phyloP scores from a whole-genome alignment of 2,888 invertebrate genomes.

The Tuberolachnus salignus region DNA sequence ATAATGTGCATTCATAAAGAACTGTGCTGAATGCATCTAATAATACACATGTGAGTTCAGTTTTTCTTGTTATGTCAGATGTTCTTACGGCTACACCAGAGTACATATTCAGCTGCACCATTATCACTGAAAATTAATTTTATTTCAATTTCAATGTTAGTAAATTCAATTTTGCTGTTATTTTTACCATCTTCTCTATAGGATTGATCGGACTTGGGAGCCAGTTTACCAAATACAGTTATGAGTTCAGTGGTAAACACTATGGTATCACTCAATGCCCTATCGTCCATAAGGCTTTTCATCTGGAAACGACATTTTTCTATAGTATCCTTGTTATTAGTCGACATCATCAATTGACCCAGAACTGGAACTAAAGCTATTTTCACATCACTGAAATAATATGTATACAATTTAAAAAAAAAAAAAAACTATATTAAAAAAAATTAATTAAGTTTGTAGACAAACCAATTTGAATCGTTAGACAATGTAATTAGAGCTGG shows the following conservation, averaged over 20 bases:
- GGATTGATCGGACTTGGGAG: slow-evolving; percentile 67
- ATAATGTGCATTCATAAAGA: slow-evolving; percentile 65
- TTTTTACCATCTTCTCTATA: slow-evolving; percentile 63
- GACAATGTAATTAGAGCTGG: slow-evolving; percentile 76
- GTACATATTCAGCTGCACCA: slow-evolving; percentile 68
- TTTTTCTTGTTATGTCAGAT: slow-evolving; percentile 66
- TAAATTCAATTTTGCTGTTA: neutral
- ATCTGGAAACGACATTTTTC: slow-evolving; percentile 68
- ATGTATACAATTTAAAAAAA: neutral
- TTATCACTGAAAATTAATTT: slow-evolving; percentile 66
- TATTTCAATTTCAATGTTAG: slow-evolving; percentile 21
- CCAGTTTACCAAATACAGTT: slow-evolving; percentile 69
- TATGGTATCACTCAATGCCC: slow-evolving; percentile 63
- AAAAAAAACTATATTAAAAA: too few species aligned
- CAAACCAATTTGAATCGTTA: slow-evolving; percentile 72
- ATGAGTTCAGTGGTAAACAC: slow-evolving; percentile 68
- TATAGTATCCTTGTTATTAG: slow-evolving; percentile 57
- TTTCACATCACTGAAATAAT: slow-evolving; percentile 66
- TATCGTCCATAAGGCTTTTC: slow-evolving; percentile 64
- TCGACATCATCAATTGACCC: slow-evolving; percentile 62
- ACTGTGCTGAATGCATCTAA: slow-evolving; percentile 71
- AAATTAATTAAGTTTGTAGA: slow-evolving; percentile 56
- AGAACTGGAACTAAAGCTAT: slow-evolving; percentile 71
- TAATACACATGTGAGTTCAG: slow-evolving; percentile 69
- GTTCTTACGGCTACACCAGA: slow-evolving; percentile 67